Evolutionary conservation across 2,113 vertebrate species (phyloP).

Genomic region (Syngnathus floridae): DNA sequence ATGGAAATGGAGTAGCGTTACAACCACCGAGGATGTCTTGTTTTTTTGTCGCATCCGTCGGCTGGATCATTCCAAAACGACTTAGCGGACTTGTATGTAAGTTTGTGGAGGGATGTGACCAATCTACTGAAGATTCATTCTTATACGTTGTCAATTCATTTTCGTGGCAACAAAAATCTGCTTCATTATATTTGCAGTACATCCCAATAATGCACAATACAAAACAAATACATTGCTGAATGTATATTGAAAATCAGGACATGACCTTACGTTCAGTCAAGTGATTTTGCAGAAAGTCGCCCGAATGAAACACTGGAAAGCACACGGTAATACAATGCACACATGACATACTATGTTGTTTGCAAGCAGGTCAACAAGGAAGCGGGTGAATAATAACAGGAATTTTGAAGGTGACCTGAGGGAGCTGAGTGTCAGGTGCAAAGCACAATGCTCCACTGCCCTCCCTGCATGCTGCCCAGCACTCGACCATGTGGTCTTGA

Average conservation of each 20-base stretch:
- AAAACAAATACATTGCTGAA: not conserved
- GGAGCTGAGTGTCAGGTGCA: constrained; percentile 55
- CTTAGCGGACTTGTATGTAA: too few relatives aligned
- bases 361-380: constrained; percentile 23
- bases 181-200: too few relatives aligned
- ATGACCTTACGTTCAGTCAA: not conserved
- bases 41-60: not conserved
- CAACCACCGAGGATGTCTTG: not conserved
- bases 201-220: not conserved
- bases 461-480: constrained; percentile 41
- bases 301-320: not conserved
- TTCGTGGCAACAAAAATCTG: too few relatives aligned
- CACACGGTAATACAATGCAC: not conserved
- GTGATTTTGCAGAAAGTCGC: not conserved
- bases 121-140: too few relatives aligned
- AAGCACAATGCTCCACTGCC: constrained; percentile 41
- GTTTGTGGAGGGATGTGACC: too few relatives aligned
- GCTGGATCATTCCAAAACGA: too few relatives aligned
- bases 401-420: constrained; percentile 50
- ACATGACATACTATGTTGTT: constrained; percentile 4
- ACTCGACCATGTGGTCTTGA: constrained; percentile 62
- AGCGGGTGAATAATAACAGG: constrained; percentile 35
- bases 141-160: too few relatives aligned
- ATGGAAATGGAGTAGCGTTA: not conserved
- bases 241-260: not conserved